Evolutionary conservation across 2,888 invertebrate species (phyloP).

Genomic region (Drosophila tripunctata): DNA sequence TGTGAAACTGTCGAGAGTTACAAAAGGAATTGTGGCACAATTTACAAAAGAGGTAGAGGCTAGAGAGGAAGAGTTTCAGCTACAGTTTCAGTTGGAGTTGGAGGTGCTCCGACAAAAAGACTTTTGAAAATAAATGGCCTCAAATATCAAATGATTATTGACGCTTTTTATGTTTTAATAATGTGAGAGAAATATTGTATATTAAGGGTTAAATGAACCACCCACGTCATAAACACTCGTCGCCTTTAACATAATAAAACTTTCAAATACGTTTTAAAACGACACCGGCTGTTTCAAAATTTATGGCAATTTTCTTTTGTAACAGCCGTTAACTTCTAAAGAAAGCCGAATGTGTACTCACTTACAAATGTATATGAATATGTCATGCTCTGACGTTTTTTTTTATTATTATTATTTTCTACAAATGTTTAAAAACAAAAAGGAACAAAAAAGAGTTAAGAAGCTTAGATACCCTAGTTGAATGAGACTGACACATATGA

Average conservation of each 20-base stretch:
- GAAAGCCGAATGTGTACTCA: conserved; percentile 40
- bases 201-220: conserved; percentile 68
- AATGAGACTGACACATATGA: no score
- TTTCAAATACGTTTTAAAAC: conserved; percentile 78
- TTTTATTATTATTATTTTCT: no score
- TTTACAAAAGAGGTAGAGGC: neutral
- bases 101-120: conserved; percentile 20
- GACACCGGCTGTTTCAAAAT: conserved; percentile 72
- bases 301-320: conserved; percentile 65
- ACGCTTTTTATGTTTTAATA: conserved; percentile 81
- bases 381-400: conserved; percentile 10
- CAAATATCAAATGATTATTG: conserved; percentile 78
- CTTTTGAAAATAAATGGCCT: conserved; percentile 71
- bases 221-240: conserved; percentile 69
- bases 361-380: conserved; percentile 17
- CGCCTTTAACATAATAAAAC: conserved; percentile 72
- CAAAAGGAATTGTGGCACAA: conserved; percentile 30
- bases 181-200: conserved; percentile 67
- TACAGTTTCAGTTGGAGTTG: no score
- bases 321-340: conserved; percentile 61
- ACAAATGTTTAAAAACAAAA: neutral
- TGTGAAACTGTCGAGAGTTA: conserved; percentile 28
- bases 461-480: neutral
- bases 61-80: no score
- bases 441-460: neutral